Conservation (phyloP, 2,797 vertebrate species). For the Sebastes aleutianus region DNA sequence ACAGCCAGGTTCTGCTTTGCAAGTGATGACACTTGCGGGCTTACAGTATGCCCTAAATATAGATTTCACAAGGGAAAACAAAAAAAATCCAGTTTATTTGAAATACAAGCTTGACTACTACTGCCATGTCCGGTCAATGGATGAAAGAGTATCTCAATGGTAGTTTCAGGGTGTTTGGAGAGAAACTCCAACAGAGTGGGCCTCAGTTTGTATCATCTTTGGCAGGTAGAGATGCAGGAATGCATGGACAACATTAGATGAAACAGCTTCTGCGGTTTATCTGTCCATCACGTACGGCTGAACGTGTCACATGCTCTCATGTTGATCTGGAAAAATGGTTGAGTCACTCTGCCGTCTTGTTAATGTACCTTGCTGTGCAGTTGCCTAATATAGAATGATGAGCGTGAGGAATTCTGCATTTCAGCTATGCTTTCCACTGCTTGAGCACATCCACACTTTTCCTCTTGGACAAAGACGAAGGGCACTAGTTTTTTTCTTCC, state of each 20-base stretch:
- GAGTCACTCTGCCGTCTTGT: conserved; percentile 53
- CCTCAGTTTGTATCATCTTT: conserved; percentile 38
- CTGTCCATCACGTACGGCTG: conserved; percentile 47
- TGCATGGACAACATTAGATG: conserved; percentile 27
- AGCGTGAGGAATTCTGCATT: conserved; percentile 64
- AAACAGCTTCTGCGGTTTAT: conserved; percentile 48
- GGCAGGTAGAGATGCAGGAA: conserved; percentile 26
- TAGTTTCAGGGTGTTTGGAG: conserved; percentile 51
- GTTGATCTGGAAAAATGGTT: conserved; percentile 67
- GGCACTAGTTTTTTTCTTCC: background rate
- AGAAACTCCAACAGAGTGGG: conserved; percentile 46
- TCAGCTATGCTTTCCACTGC: conserved; percentile 61
- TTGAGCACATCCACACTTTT: conserved; percentile 34
- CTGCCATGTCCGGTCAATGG: conserved; percentile 43
- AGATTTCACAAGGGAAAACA: conserved; percentile 63
- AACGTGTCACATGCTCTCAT: conserved; percentile 44
- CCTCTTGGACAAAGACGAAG: conserved; percentile 8
- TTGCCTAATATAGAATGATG: conserved; percentile 73
- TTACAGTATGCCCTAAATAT: conserved; percentile 62
- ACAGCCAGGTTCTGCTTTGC: conserved; percentile 50
- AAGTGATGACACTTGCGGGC: conserved; percentile 57
- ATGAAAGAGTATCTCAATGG: conserved; percentile 56
- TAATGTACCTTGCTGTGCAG: conserved; percentile 69
- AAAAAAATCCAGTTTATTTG: conserved; percentile 64
- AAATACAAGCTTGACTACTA: conserved; percentile 45